These are phyloP conservation scores for Calyptomena viridis DNA, from an alignment of 2,113 vertebrate genomes.

Conservation along the genomic window DNA sequence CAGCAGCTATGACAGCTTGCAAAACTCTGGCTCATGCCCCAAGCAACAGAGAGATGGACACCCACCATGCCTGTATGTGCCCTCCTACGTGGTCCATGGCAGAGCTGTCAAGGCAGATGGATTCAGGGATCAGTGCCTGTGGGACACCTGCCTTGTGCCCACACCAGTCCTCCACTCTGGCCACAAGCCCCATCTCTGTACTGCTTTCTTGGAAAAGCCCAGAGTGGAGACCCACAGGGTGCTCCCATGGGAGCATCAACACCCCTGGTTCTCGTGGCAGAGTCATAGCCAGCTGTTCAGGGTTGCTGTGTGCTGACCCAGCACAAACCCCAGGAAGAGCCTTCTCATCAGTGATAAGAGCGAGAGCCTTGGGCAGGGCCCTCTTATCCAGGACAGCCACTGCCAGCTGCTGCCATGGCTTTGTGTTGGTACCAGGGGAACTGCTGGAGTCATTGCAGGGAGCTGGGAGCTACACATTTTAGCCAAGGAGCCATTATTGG, in stretches of 20 bases:
- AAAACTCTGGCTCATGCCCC: background rate
- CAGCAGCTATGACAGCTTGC: background rate
- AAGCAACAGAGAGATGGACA: fast-evolving
- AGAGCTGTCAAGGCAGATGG: background rate
- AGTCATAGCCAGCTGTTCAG: background rate
- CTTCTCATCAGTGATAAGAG: background rate
- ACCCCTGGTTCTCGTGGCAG: background rate
- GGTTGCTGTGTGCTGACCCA: background rate
- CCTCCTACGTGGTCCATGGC: too few species aligned
- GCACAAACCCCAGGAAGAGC: background rate
- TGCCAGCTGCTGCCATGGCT: background rate
- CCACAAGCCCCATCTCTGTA: background rate
- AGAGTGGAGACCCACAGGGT: background rate
- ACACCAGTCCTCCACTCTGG: background rate
- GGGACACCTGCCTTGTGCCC: background rate
- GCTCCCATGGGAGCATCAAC: background rate
- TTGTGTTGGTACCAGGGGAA: background rate
- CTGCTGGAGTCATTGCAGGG: background rate
- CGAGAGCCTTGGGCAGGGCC: background rate
- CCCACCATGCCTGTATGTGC: fast-evolving
- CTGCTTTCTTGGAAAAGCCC: background rate
- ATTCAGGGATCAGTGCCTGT: background rate
- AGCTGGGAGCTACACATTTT: background rate
- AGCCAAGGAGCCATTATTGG: background rate
- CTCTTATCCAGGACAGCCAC: background rate